A percentile compares a stretch with the other conserved stretches of the same genome.
phyloP scores from a whole-genome alignment of 2,113 vertebrate genomes.

The Vidua macroura region DNA sequence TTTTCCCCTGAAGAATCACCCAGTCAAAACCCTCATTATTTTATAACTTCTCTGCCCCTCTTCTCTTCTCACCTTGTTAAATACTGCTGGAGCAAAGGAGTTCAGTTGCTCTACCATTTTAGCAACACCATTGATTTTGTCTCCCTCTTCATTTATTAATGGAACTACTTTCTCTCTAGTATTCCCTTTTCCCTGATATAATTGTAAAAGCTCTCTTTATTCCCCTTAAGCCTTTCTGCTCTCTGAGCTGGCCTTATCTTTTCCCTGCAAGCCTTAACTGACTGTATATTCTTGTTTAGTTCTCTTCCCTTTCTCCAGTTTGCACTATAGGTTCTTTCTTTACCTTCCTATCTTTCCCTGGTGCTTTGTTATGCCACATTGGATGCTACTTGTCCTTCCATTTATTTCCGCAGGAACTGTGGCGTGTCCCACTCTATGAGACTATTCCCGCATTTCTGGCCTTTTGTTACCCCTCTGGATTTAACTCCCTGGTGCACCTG shows the following conservation, averaged over 20 bases:
- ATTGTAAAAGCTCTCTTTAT: conserved; percentile 70
- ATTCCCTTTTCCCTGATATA: conserved; percentile 74
- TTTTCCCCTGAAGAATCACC: conserved; percentile 50
- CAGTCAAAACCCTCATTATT: conserved; percentile 67
- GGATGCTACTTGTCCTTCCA: conserved; percentile 57
- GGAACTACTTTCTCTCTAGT: conserved; percentile 71
- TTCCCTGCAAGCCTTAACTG: conserved; percentile 67
- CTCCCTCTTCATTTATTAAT: conserved; percentile 76
- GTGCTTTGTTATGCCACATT: conserved; percentile 54
- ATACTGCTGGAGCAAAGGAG: conserved; percentile 58
- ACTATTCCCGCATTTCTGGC: background rate
- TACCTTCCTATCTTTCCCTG: background rate
- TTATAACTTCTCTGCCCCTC: conserved; percentile 63
- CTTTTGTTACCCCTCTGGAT: background rate
- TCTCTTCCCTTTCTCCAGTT: conserved; percentile 57
- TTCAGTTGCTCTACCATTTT: conserved; percentile 73
- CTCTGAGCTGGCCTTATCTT: conserved; percentile 70
- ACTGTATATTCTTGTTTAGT: conserved; percentile 67
- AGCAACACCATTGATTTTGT: conserved; percentile 75
- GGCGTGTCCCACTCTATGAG: background rate
- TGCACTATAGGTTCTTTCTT: conserved; percentile 64
- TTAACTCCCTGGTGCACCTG: background rate
- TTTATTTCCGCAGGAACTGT: background rate
- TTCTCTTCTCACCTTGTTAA: conserved; percentile 65
- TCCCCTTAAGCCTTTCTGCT: conserved; percentile 70